A percentile compares a stretch with the other conserved stretches of the same genome.
phyloP scores from a whole-genome alignment of 2,888 invertebrate genomes.

The Drosophila longiperda region DNA sequence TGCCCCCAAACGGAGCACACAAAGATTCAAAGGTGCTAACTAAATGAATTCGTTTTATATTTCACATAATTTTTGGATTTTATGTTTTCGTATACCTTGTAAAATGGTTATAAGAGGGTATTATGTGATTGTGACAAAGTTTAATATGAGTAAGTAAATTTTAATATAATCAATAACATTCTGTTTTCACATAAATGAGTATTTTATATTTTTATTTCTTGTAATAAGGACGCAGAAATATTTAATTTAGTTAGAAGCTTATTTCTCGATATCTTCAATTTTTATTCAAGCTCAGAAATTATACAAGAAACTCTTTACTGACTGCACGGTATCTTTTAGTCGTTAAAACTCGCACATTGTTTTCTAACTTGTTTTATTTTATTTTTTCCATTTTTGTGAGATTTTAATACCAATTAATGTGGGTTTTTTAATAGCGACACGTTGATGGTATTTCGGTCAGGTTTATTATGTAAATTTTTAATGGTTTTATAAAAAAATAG shows the following conservation, averaged over 20 bases:
- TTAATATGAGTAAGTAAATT: background rate
- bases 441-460: conserved; percentile 32
- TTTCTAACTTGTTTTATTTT: conserved; percentile 8
- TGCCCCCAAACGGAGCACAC: conserved; percentile 35
- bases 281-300: background rate
- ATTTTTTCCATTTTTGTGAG: conserved; percentile 2
- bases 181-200: too few relatives aligned
- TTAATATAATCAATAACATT: background rate
- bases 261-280: background rate
- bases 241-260: background rate
- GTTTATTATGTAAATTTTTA: conserved; percentile 61
- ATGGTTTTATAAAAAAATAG: conserved; percentile 54
- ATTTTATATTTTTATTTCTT: background rate
- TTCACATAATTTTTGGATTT: conserved; percentile 6
- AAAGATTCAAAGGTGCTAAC: conserved; percentile 65
- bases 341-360: too few relatives aligned
- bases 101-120: background rate
- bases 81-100: conserved; percentile 1
- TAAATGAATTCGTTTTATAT: conserved; percentile 70
- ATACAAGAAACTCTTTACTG: background rate
- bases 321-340: background rate
- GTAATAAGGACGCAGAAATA: background rate
- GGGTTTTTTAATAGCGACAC: conserved; percentile 16
- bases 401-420: conserved; percentile 54
- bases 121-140: background rate